Evolutionary conservation across 37 sponge, comb jelly and placozoan species (phyloP).

Genomic region (Crambe crambe): DNA sequence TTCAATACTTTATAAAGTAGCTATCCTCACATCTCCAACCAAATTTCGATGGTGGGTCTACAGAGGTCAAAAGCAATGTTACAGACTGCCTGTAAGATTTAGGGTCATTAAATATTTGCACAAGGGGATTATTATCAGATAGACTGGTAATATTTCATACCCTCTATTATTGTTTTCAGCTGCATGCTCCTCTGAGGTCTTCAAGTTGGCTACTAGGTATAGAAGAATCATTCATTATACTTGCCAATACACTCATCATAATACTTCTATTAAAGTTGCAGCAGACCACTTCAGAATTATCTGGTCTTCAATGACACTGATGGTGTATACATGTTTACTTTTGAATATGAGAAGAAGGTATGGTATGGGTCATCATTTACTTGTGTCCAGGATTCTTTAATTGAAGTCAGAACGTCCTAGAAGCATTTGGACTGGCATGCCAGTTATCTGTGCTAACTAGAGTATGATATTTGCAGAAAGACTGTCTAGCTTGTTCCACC

Average conservation of each 20-base stretch:
- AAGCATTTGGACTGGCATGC: no score
- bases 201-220: constrained; percentile 95
- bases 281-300: constrained; percentile 89
- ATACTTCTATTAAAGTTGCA: constrained; percentile 53
- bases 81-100: no score
- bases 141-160: no score
- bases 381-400: no score
- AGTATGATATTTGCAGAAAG: no score
- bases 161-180: constrained; percentile 38
- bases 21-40: no score
- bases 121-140: no score
- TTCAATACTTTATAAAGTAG: no score
- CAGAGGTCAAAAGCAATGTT: no score
- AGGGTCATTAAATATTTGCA: no score
- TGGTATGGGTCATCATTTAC: background rate
- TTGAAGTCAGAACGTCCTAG: no score
- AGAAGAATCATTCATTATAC: background rate
- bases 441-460: background rate
- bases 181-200: constrained; percentile 85
- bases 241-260: background rate
- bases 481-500: constrained; percentile 89
- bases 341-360: constrained; percentile 86
- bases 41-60: no score
- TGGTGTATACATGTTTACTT: constrained; percentile 92
- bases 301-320: constrained; percentile 96